Percentiles rank a stretch among this genome's conserved stretches.
Conservation (phyloP, 2,113 vertebrate genomes). For the Aix galericulata region DNA sequence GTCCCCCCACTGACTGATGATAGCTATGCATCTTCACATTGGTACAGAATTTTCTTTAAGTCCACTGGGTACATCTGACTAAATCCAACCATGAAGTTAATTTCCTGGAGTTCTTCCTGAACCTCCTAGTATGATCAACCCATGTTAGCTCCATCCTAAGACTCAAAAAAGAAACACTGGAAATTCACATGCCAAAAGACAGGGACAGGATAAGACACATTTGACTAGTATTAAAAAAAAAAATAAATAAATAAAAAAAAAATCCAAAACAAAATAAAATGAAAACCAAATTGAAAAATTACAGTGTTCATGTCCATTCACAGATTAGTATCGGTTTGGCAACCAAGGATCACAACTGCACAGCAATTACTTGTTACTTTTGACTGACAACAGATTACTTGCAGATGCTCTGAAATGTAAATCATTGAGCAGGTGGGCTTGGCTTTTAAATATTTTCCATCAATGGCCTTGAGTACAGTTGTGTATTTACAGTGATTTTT, state of each 20-base stretch:
- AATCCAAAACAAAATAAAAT: conserved; percentile 2
- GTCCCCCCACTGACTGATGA: not conserved
- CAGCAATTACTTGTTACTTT: conserved; percentile 45
- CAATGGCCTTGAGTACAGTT: conserved; percentile 17
- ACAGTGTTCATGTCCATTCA: not conserved
- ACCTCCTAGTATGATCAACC: not conserved
- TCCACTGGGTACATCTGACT: not conserved
- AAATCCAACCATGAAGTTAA: not conserved
- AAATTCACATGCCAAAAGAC: conserved; percentile 8
- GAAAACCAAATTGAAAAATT: not conserved
- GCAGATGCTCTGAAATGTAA: conserved; percentile 46
- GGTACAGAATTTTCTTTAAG: not conserved
- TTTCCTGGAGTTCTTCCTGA: not conserved
- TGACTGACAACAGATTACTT: conserved; percentile 30
- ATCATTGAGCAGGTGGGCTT: not conserved
- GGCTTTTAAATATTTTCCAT: not conserved
- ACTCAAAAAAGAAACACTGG: conserved; percentile 3
- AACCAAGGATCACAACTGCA: conserved; percentile 58
- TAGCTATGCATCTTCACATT: not conserved
- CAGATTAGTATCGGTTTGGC: conserved; percentile 24
- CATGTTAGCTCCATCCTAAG: not conserved
- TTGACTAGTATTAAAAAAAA: not conserved
- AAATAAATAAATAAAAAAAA: not conserved
- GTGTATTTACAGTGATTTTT: conserved; percentile 50
- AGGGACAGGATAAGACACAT: not conserved